These are phyloP conservation scores for Drosophila tsacasi DNA, from an alignment of 1,140 invertebrate genomes.

Conservation along the genomic window DNA sequence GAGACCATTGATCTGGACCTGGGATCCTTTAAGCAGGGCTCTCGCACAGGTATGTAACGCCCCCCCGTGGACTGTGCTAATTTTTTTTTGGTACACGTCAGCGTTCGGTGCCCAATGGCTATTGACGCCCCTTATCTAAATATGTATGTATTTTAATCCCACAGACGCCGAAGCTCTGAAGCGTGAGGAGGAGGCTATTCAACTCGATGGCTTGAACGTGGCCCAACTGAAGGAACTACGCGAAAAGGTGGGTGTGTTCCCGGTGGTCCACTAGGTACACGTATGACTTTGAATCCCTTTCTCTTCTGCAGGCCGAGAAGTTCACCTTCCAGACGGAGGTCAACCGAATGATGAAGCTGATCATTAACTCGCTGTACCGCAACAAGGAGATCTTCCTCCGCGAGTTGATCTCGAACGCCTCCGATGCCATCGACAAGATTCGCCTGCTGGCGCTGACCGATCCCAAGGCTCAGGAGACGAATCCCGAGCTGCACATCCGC, in stretches of 20 bases:
- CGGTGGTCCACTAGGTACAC: conserved; percentile 8
- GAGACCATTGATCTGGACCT: conserved; percentile 90
- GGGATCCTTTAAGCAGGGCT: conserved; percentile 92
- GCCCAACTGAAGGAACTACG: conserved; percentile 96
- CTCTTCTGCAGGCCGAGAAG: conserved; percentile 90
- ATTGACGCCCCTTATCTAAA: conserved; percentile 49
- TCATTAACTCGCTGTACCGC: conserved; percentile 98
- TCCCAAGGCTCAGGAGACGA: conserved; percentile 90
- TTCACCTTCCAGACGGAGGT: conserved; percentile 98
- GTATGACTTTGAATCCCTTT: conserved; percentile 20
- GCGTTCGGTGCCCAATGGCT: conserved; percentile 38
- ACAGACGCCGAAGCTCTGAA: conserved; percentile 91
- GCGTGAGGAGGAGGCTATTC: conserved; percentile 98
- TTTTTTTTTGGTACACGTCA: conserved; percentile 65
- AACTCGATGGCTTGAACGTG: conserved; percentile 97
- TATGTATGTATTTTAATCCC: no score
- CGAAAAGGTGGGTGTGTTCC: conserved; percentile 87
- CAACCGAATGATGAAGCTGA: conserved; percentile 99
- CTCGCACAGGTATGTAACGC: conserved; percentile 90
- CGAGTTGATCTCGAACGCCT: conserved; percentile 98
- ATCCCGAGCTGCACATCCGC: conserved; percentile 94
- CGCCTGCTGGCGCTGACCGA: conserved; percentile 96
- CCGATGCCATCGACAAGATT: conserved; percentile 98
- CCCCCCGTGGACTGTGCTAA: conserved; percentile 8
- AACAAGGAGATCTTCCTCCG: conserved; percentile 99